A percentile compares a stretch with the other conserved stretches of the same genome.
Evolutionary conservation across 2,113 vertebrate species (phyloP).

Genomic region (Hippocampus mohnikei): DNA sequence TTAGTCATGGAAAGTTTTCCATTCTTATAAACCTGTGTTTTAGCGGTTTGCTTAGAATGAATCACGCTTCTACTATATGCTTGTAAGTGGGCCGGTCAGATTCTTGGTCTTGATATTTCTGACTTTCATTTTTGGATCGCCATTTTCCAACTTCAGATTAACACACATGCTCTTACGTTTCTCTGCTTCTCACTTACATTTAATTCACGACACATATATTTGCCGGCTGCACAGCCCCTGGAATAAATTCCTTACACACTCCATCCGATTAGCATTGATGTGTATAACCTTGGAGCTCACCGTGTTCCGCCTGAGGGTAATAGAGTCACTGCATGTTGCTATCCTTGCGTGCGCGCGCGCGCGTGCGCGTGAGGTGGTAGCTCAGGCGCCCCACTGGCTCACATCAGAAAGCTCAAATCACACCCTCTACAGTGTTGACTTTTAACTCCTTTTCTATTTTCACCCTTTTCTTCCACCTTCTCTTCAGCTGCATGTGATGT

Average conservation of each 20-base stretch:
- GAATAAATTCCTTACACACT: constrained; percentile 60
- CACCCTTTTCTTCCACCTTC: neutral
- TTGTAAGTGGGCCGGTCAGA: neutral
- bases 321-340: constrained; percentile 34
- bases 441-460: neutral
- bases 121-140: neutral
- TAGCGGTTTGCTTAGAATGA: neutral
- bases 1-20: neutral
- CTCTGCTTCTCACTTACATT: constrained; percentile 38
- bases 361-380: constrained; percentile 24
- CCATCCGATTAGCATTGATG: constrained; percentile 57
- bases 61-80: neutral
- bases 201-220: constrained; percentile 29
- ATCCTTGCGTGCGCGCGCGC: constrained; percentile 12
- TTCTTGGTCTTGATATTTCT: neutral
- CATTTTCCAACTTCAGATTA: neutral
- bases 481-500: no score
- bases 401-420: constrained; percentile 42
- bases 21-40: neutral
- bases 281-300: constrained; percentile 64
- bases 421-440: constrained; percentile 25
- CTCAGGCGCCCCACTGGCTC: constrained; percentile 43
- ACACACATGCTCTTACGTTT: constrained; percentile 3
- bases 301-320: constrained; percentile 61
- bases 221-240: constrained; percentile 33